Conservation (phyloP, 2,797 vertebrate species). For the Alcedo atthis region DNA sequence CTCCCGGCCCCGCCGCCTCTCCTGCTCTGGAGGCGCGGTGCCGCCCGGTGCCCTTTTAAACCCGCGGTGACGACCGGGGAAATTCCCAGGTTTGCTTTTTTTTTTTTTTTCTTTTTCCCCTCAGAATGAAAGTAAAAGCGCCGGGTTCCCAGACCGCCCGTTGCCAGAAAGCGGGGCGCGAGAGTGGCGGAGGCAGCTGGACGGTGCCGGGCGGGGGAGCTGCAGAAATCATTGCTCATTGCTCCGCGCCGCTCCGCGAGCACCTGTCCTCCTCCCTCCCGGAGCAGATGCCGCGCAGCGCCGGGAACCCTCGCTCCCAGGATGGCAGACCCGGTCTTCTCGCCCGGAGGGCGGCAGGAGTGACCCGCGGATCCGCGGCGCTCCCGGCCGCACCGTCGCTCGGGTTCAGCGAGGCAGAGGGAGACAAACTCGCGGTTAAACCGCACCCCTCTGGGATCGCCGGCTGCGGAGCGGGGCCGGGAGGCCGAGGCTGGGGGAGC, state of each 20-base stretch:
- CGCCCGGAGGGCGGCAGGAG: background rate
- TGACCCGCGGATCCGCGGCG: background rate
- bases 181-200: background rate
- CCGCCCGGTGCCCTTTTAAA: slow-evolving; percentile 47
- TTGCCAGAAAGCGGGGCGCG: background rate
- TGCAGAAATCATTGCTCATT: background rate
- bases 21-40: background rate
- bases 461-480: background rate
- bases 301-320: background rate
- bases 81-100: slow-evolving; percentile 25
- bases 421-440: fast-evolving
- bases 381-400: background rate
- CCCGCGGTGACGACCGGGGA: background rate
- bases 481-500: background rate
- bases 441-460: background rate
- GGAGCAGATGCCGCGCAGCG: background rate
- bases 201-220: background rate
- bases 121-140: slow-evolving; percentile 51
- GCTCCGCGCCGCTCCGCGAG: background rate
- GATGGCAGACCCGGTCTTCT: background rate
- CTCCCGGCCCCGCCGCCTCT: background rate
- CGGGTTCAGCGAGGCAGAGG: background rate
- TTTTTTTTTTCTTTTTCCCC: background rate
- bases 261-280: too few species aligned
- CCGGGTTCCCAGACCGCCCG: background rate